Evolutionary conservation across 2,113 vertebrate species (phyloP).

Genomic region (Ascaphus truei): DNA sequence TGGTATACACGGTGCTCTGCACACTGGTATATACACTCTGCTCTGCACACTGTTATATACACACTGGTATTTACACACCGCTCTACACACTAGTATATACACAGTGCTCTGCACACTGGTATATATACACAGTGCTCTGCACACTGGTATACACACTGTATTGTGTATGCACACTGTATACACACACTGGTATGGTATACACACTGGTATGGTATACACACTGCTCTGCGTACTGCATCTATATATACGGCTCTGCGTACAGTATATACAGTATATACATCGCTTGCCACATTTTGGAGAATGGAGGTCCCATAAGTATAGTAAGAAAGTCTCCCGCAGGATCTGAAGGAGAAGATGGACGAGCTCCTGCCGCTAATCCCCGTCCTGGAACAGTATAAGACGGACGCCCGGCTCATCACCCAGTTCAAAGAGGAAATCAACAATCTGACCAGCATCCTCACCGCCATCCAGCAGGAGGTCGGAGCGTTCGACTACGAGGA

Average conservation of each 20-base stretch:
- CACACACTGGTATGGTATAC: no score
- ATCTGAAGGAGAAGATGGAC: conserved; percentile 95
- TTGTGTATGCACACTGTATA: no score
- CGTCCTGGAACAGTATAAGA: conserved; percentile 97
- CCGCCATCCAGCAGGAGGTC: conserved; percentile 91
- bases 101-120: no score
- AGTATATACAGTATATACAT: no score
- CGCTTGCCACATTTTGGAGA: no score
- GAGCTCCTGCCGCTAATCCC: conserved; percentile 92
- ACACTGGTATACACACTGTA: background rate
- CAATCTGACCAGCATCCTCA: conserved; percentile 87
- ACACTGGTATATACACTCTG: no score
- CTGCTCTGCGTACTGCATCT: no score
- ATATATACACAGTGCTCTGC: no score
- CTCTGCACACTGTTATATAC: background rate
- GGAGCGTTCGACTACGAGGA: conserved; percentile 95
- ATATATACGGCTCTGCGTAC: background rate
- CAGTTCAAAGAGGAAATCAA: conserved; percentile 97
- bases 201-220: no score
- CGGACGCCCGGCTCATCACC: conserved; percentile 88
- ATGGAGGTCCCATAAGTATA: no score
- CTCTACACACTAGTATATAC: no score
- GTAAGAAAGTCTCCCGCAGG: conserved; percentile 74
- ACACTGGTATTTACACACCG: background rate
- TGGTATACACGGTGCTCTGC: no score